Base-by-base conservation (phyloP, 1,140 invertebrate genomes). In the Apis mellifera region DNA sequence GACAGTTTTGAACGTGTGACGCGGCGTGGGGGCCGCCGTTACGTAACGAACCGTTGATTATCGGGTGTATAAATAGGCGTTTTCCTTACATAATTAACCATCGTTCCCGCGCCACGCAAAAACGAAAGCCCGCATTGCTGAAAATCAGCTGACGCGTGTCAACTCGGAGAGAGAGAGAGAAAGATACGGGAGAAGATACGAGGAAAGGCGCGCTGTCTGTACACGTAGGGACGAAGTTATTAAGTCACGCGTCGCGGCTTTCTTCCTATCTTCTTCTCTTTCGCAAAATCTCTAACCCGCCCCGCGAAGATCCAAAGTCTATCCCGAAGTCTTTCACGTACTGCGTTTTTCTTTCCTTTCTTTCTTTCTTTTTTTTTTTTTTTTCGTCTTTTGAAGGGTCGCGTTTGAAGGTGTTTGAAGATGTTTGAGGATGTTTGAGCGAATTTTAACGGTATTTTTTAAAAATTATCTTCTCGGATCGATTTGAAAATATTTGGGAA, bases 61-160 rank as follows among this genome's bases (percentile, higher is more conserved):
- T 69, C 80, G 73, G 71, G 50, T 76, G 70, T 32, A 32, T 82
- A 82, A 82, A 76, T 77, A 77, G 80, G 73, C 64, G 71, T 68
- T 76, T n/a, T 77, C 50, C 80, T 82, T 82, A 77, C 66, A 77
- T 82, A 82, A 82, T 82, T 82, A 78, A n/a, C 21, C n/a, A 54
- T 19, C 8, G 48, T 62, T 11, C n/a, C 32, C 26, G 70, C 48
- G 48, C 19, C 79, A 17, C 62, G 66, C 26, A 26, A 68, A 62
- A 78, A 54, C 54, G 65, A 70, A 78, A 82, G 74, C 80, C 32
- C 82, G 88, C 84, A 86, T 84, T 89, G 82, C 87, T 75, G 86
- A 87, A 89, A 90, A 90, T 90, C 89, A 90, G 89, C 90, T 90
- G 88, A 90, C 86, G 77, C 78, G 82, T 74, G 62, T 65, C 32